These are phyloP conservation scores for Oopsacas minuta DNA, from an alignment of 37 sponge, comb jelly and placozoan species.

Conservation along the genomic window DNA sequence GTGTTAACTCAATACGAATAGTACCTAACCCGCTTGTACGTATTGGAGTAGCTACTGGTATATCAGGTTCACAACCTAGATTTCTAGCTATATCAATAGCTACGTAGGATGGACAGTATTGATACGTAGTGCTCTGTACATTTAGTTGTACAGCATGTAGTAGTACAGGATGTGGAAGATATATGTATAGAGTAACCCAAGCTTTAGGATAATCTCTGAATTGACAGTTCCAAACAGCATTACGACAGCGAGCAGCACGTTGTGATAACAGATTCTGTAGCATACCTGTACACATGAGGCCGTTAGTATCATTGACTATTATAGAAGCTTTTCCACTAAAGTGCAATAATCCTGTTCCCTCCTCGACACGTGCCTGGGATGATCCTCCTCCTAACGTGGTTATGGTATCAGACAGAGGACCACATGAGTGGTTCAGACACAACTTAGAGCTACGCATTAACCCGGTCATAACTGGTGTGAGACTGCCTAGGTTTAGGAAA, in stretches of 20 bases:
- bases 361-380: not conserved
- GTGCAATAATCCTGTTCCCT: not conserved
- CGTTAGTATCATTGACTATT: not conserved
- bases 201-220: conserved; percentile 10
- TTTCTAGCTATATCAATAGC: conserved; percentile 1
- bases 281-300: conserved; percentile 2
- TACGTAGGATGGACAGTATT: not conserved
- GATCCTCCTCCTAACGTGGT: not conserved
- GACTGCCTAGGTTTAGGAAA: not conserved
- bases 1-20: not conserved
- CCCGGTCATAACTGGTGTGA: conserved; percentile 2
- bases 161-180: not conserved
- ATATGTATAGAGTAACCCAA: not conserved
- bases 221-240: not conserved
- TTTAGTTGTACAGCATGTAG: not conserved
- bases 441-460: conserved; percentile 8
- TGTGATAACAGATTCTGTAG: conserved; percentile 2
- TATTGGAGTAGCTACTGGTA: not conserved
- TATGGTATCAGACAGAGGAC: not conserved
- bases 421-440: conserved; percentile 2
- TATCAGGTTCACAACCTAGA: conserved; percentile 10
- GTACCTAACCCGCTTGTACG: not conserved
- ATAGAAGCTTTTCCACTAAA: conserved; percentile 11
- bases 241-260: not conserved
- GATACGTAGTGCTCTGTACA: not conserved